phyloP scores from a whole-genome alignment of 2,888 invertebrate genomes.

The Zaprionus obscuricornis region DNA sequence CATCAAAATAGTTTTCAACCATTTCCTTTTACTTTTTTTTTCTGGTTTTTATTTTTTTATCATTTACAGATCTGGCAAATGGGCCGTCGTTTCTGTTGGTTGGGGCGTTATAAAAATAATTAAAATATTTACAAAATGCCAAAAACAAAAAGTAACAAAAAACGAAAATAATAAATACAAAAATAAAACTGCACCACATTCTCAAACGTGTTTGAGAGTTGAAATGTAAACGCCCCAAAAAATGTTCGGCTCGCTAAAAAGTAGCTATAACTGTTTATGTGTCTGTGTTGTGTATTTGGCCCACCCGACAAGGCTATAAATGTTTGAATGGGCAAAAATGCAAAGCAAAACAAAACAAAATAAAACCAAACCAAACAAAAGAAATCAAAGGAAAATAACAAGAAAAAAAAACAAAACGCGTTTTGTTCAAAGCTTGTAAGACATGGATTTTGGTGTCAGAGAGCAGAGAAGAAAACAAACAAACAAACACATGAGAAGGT shows the following conservation, averaged over 20 bases:
- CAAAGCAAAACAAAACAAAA: constrained; percentile 24
- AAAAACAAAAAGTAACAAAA: constrained; percentile 24
- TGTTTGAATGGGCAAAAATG: constrained; percentile 40
- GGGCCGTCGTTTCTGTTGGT: constrained; percentile 10
- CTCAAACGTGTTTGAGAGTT: constrained; percentile 51
- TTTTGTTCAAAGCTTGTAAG: constrained; percentile 24
- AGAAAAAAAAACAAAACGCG: constrained; percentile 16
- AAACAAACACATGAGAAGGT: too few species aligned
- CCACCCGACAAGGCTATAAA: constrained; percentile 63
- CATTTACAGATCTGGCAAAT: constrained; percentile 14
- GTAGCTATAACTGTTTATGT: constrained; percentile 27
- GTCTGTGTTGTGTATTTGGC: constrained; percentile 26
- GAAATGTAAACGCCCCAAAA: constrained; percentile 67
- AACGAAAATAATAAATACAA: constrained; percentile 13
- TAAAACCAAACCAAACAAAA: constrained; percentile 8
- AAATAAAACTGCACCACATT: constrained; percentile 41
- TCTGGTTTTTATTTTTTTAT: neutral
- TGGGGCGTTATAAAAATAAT: constrained; percentile 57
- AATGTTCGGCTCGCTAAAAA: constrained; percentile 26
- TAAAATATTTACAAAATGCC: constrained; percentile 64
- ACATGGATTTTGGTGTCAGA: constrained; percentile 16
- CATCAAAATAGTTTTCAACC: too few species aligned
- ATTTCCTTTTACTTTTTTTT: too few species aligned
- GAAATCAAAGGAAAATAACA: constrained; percentile 6
- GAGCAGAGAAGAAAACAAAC: too few species aligned